phyloP scores from a whole-genome alignment of 1,140 invertebrate species.

The Hydropsyche tenuis region DNA sequence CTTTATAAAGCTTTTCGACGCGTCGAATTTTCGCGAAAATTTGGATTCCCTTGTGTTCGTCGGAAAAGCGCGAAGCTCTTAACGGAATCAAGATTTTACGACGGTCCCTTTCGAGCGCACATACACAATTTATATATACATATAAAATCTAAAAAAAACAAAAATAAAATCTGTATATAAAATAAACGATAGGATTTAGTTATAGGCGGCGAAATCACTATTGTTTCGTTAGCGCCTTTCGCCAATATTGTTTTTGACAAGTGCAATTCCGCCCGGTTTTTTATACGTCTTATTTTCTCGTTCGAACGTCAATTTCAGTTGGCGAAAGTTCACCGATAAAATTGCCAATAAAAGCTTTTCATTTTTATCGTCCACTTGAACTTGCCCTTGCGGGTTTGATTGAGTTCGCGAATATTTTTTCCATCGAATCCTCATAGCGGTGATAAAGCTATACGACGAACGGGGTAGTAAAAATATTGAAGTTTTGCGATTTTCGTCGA shows the following conservation, averaged over 20 bases:
- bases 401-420: constrained; percentile 16
- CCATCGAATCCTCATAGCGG: not conserved
- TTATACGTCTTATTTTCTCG: too few relatives aligned
- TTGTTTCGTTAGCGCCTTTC: constrained; percentile 2
- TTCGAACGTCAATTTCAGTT: constrained; percentile 3
- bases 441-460: not conserved
- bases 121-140: not conserved
- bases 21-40: not conserved
- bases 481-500: not conserved
- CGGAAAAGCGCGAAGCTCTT: constrained; percentile 19
- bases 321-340: constrained; percentile 7
- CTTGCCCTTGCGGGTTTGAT: constrained; percentile 20
- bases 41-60: constrained; percentile 6
- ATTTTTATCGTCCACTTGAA: constrained; percentile 15
- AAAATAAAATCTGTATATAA: too few relatives aligned
- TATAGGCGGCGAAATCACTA: not conserved
- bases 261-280: not conserved
- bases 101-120: not conserved
- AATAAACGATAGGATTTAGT: too few relatives aligned
- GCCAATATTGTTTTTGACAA: constrained; percentile 11
- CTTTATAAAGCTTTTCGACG: too few relatives aligned
- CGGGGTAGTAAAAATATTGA: not conserved
- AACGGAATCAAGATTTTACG: constrained; percentile 21
- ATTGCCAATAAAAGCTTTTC: constrained; percentile 18
- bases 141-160: too few relatives aligned